A percentile compares a stretch with the other conserved stretches of the same genome.
Conservation (phyloP, 2,113 vertebrate species). For the Mesoclemmys tuberculata region DNA sequence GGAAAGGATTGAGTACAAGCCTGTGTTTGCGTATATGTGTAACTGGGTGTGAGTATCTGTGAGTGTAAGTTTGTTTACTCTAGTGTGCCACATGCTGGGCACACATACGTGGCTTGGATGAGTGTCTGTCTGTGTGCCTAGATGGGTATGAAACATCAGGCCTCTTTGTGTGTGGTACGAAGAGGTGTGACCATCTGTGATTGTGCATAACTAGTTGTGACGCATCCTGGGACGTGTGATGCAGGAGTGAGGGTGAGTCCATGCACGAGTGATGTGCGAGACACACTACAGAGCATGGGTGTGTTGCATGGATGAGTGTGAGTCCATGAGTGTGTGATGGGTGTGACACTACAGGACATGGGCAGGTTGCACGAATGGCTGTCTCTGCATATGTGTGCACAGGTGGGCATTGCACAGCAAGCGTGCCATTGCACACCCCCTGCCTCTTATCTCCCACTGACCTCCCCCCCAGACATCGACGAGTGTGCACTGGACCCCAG, state of each 20-base stretch:
- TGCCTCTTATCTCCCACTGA: neutral
- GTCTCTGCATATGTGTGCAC: neutral
- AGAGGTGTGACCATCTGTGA: too few relatives aligned
- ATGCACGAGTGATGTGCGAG: too few relatives aligned
- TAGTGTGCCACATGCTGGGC: neutral
- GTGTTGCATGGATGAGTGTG: too few relatives aligned
- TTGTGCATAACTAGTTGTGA: too few relatives aligned
- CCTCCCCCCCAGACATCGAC: conserved; percentile 82
- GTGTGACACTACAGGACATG: neutral
- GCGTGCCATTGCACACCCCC: neutral
- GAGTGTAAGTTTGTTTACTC: neutral
- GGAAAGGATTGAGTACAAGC: neutral
- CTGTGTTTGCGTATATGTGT: neutral
- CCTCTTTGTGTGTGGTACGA: too few relatives aligned
- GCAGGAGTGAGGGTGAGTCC: too few relatives aligned
- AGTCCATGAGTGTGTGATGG: too few relatives aligned
- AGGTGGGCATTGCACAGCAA: neutral
- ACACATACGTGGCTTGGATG: neutral
- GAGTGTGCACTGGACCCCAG: conserved; percentile 85
- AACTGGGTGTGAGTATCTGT: too few relatives aligned
- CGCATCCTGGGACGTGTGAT: too few relatives aligned
- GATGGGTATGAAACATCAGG: neutral
- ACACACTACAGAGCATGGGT: too few relatives aligned
- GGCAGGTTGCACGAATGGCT: neutral
- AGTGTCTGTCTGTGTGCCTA: neutral